phyloP scores from a whole-genome alignment of 2,888 invertebrate species.

The Ypsolopha sequella region DNA sequence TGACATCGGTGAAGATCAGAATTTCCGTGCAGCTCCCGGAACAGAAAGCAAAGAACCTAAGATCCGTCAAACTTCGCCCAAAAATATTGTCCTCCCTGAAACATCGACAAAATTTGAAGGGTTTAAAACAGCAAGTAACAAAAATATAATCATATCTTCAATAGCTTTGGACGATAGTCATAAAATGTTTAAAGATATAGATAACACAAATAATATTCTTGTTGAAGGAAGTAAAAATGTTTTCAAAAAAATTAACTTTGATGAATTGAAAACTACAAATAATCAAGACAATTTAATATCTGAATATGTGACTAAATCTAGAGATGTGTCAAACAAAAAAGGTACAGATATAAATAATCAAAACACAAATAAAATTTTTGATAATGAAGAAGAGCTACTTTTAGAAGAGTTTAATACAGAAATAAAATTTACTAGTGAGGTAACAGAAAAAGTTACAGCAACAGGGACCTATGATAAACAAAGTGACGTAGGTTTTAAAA shows the following conservation, averaged over 20 bases:
- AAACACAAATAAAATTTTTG: not conserved
- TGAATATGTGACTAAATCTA: too few relatives aligned
- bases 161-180: conserved; percentile 20
- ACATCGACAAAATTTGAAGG: conserved; percentile 14
- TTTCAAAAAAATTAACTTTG: too few relatives aligned
- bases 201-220: conserved; percentile 16
- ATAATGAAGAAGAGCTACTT: not conserved
- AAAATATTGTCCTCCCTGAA: not conserved
- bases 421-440: not conserved
- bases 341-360: conserved; percentile 2
- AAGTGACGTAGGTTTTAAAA: conserved; percentile 6
- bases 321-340: not conserved
- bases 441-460: not conserved
- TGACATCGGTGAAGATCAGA: too few relatives aligned
- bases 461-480: not conserved
- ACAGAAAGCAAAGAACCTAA: too few relatives aligned
- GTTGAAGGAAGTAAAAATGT: conserved; percentile 20
- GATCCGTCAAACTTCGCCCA: not conserved
- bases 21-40: too few relatives aligned
- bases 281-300: not conserved
- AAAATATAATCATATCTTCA: conserved; percentile 30
- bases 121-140: conserved; percentile 41
- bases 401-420: not conserved
- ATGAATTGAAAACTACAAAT: not conserved
- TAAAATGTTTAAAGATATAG: conserved; percentile 17